Evolutionary conservation across 2,113 vertebrate species (phyloP).

Genomic region (Gambusia holbrooki): DNA sequence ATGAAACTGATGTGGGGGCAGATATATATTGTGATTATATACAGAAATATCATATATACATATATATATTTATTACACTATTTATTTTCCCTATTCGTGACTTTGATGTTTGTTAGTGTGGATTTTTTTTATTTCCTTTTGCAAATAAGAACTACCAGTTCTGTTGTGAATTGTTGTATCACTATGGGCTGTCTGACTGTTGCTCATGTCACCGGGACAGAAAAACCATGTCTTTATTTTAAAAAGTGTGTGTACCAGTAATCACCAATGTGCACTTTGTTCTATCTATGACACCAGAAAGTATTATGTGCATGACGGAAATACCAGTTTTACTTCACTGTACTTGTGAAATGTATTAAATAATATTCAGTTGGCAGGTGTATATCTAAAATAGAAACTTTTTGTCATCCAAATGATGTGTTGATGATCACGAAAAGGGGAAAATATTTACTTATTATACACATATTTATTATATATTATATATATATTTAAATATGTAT

Average conservation of each 20-base stretch:
- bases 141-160: conserved; percentile 41
- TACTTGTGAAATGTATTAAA: conserved; percentile 78
- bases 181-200: conserved; percentile 67
- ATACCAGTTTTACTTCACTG: conserved; percentile 72
- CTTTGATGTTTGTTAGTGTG: conserved; percentile 59
- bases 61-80: conserved; percentile 61
- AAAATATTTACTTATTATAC: conserved; percentile 7
- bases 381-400: conserved; percentile 59
- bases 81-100: conserved; percentile 62
- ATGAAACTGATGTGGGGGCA: conserved; percentile 58
- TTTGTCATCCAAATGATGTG: conserved; percentile 67
- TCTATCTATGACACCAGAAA: conserved; percentile 67
- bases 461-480: not conserved
- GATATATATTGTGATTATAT: conserved; percentile 66
- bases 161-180: conserved; percentile 69
- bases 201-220: conserved; percentile 51
- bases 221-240: conserved; percentile 51
- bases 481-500: conserved; percentile 58
- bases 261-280: conserved; percentile 70
- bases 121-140: conserved; percentile 59
- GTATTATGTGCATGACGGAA: conserved; percentile 81
- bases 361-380: conserved; percentile 64
- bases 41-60: conserved; percentile 47
- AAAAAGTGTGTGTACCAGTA: conserved; percentile 68
- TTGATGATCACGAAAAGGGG: conserved; percentile 51